A percentile compares a stretch with the other conserved stretches of the same genome.
Conservation (phyloP, 2,797 vertebrate genomes). For the Gallinago stenura region DNA sequence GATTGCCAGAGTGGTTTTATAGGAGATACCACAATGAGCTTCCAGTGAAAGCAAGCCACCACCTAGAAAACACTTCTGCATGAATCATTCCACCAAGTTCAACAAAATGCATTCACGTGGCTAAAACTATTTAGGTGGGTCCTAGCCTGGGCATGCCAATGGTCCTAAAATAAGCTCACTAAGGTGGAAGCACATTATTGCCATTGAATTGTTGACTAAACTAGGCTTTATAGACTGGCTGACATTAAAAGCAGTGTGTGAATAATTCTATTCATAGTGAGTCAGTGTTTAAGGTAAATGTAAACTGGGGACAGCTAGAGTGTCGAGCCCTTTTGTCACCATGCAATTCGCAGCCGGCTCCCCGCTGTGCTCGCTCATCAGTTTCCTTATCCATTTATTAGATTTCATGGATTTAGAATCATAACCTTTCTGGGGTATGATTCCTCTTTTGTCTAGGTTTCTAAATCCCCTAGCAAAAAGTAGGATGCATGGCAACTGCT, state of each 20-base stretch:
- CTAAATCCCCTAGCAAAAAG: background rate
- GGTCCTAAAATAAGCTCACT: background rate
- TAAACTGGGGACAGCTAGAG: background rate
- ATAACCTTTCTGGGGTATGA: background rate
- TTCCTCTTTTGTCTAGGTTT: background rate
- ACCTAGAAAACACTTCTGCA: accelerated
- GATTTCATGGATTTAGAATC: background rate
- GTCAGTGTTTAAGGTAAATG: background rate
- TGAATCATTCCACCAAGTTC: background rate
- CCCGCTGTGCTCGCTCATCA: background rate
- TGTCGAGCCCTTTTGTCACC: background rate
- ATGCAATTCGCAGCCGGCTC: background rate
- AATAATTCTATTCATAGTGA: background rate
- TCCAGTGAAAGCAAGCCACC: background rate
- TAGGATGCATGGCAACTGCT: background rate
- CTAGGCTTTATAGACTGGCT: background rate
- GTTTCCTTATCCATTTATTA: background rate
- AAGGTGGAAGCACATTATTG: background rate
- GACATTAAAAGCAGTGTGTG: background rate
- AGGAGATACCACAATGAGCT: background rate
- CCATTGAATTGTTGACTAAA: background rate
- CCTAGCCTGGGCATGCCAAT: background rate
- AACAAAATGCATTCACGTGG: background rate
- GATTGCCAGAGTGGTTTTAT: background rate
- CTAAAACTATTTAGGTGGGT: background rate